Evolutionary conservation across 30 jellyfish, hydroid and myxozoan genomes (phyloP), one percentile per base, ranked within the genome.

Genomic region (Phacellophora camtschatica): DNA sequence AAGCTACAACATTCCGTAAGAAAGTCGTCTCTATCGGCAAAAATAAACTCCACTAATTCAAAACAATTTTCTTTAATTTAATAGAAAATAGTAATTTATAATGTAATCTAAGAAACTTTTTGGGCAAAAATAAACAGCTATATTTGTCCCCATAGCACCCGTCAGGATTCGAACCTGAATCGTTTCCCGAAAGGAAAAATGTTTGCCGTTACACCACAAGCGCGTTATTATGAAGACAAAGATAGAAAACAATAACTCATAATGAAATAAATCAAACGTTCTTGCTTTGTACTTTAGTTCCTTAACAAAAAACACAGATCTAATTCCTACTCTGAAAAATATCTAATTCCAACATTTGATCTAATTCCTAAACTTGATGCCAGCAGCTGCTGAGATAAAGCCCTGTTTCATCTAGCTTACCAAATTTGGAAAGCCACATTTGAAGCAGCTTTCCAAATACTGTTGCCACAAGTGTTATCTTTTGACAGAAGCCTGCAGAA

Each of bases 1-100:
- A 81, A 54, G 36, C 55, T 62, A 53, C 55, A 80, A 55, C 69
- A 45, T 23, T 74, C 88, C 13, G 88, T 74, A 37, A 74, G 69
- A 9, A 57, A 13, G 13, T 74, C 85, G 20, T 74, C 88, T 45
- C 88, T 39, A 74, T 74, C 88, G 53, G 71, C 16, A 37, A 29
- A 25, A 25, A 28, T 32, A 29, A 66, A 29, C 37, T 4, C 10
- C 10, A 3, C 39, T n/a, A 18, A 56, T n/a, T 11, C 20, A 56
- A 25, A n/a, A 28, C n/a, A n/a, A n/a, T n/a, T n/a, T n/a, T n/a
- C n/a, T n/a, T n/a, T n/a, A n/a, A n/a, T n/a, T n/a, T n/a, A n/a
- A n/a, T n/a, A n/a, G n/a, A n/a, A n/a, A n/a, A n/a, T n/a, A n/a
- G n/a, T n/a, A n/a, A n/a, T n/a, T n/a, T n/a, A n/a, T n/a, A n/a